phyloP scores from a whole-genome alignment of 2,797 vertebrate species.

The Hylomyscus alleni region DNA sequence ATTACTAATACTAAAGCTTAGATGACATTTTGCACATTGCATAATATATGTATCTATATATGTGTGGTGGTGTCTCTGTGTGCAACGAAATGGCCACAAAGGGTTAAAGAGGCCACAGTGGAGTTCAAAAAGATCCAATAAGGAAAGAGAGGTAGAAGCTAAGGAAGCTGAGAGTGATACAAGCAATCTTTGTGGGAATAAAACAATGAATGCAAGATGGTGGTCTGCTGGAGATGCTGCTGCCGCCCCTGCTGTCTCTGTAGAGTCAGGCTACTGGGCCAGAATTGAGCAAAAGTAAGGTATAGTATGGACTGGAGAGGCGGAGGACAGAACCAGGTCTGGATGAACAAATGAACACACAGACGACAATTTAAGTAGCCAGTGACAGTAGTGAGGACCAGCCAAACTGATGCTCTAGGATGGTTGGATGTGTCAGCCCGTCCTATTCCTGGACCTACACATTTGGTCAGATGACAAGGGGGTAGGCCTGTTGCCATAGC shows the following conservation, averaged over 20 bases:
- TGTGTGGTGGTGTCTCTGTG: background rate
- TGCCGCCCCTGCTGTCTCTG: too few species aligned
- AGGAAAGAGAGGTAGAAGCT: background rate
- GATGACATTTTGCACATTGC: background rate
- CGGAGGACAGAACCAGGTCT: background rate
- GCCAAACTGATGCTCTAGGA: background rate
- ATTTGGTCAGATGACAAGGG: background rate
- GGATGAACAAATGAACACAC: background rate
- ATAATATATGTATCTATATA: background rate
- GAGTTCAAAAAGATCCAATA: background rate
- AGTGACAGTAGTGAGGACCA: background rate
- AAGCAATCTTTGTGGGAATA: background rate
- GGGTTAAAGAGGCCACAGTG: background rate
- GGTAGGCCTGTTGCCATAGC: background rate
- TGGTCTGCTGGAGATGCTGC: background rate
- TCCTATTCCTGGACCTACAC: background rate
- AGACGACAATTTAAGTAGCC: too few species aligned
- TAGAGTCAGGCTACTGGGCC: background rate
- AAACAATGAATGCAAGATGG: background rate
- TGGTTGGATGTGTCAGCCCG: background rate
- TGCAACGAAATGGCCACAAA: background rate
- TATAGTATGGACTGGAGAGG: background rate
- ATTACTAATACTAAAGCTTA: background rate
- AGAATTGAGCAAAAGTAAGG: background rate
- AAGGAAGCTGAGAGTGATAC: background rate